Evolutionary conservation across 2,797 vertebrate species (phyloP).

Genomic region (Nyctibius grandis): DNA sequence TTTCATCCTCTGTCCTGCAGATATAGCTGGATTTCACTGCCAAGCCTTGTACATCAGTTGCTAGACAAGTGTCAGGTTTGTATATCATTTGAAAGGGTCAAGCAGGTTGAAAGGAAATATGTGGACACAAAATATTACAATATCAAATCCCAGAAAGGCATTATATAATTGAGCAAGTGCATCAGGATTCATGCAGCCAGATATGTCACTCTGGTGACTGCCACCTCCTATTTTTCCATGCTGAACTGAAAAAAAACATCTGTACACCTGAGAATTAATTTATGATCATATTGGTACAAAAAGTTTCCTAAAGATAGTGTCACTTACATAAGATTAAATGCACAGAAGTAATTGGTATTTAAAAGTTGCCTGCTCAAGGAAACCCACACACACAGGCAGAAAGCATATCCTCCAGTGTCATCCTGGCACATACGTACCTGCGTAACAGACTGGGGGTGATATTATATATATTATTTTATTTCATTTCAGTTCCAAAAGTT

Average conservation of each 20-base stretch:
- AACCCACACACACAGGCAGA: not conserved
- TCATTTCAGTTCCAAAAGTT: not conserved
- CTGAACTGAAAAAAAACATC: not conserved
- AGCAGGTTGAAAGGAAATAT: not conserved
- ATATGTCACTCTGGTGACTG: not conserved
- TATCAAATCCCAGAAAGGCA: not conserved
- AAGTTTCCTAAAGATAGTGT: not conserved
- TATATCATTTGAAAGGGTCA: not conserved
- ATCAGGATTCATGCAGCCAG: not conserved
- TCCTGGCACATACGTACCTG: accelerated
- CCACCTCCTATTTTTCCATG: not conserved
- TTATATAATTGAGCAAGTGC: not conserved
- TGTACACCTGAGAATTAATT: not conserved
- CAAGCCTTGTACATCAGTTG: not conserved
- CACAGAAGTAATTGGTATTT: not conserved
- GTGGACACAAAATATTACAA: not conserved
- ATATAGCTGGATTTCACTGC: not conserved
- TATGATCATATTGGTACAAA: not conserved
- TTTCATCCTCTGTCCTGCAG: not conserved
- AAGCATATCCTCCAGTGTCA: not conserved
- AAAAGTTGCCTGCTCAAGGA: not conserved
- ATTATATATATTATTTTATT: not conserved
- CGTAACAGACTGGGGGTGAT: not conserved
- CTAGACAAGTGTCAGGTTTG: not conserved
- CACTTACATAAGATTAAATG: not conserved